These are phyloP conservation scores for Podiceps cristatus DNA, from an alignment of 2,113 vertebrate genomes.

Conservation along the genomic window DNA sequence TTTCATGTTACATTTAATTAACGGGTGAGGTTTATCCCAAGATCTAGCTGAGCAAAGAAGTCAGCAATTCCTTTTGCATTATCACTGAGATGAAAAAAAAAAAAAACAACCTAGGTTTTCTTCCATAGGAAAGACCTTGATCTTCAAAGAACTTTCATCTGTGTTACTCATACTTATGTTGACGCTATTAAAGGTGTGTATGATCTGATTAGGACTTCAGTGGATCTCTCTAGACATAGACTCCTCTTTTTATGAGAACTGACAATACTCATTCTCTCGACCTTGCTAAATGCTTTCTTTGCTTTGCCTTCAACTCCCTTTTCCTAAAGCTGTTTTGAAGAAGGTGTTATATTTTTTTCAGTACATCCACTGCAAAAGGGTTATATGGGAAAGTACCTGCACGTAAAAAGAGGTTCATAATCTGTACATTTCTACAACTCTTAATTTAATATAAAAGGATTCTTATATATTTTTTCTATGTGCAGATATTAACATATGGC, in stretches of 20 bases:
- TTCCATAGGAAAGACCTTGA: background rate
- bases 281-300: background rate
- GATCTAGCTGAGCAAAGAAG: background rate
- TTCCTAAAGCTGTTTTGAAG: background rate
- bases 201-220: background rate
- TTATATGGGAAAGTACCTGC: background rate
- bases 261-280: background rate
- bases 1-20: background rate
- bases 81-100: background rate
- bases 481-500: rapidly evolving
- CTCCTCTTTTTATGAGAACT: background rate
- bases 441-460: background rate
- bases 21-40: background rate
- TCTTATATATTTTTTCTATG: background rate
- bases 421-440: background rate
- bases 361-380: background rate
- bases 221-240: background rate
- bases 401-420: background rate
- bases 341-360: background rate
- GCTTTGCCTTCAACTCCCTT: background rate
- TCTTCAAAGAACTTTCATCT: background rate
- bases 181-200: rapidly evolving
- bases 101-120: background rate
- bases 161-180: background rate
- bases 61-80: background rate